A percentile compares a stretch with the other conserved stretches of the same genome.
These are phyloP conservation scores for Trichoplusia ni DNA, from an alignment of 1,140 invertebrate genomes.

Conservation along the genomic window DNA sequence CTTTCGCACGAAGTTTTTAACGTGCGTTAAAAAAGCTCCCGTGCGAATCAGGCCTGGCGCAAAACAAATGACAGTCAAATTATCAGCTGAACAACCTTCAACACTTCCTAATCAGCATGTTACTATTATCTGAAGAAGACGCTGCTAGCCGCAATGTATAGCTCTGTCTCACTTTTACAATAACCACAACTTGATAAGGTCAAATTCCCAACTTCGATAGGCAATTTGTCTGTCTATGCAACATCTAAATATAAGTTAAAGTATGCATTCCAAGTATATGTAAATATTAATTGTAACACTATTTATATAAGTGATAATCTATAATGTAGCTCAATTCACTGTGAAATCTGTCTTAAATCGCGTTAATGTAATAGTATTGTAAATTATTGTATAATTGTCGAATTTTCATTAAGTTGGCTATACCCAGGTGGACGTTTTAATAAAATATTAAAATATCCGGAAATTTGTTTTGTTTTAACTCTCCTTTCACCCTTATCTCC, in stretches of 20 bases:
- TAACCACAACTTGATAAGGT: no score
- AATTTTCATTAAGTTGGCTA: constrained; percentile 37
- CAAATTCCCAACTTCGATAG: no score
- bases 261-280: constrained; percentile 27
- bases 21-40: no score
- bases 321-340: constrained; percentile 30
- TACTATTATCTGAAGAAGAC: no score
- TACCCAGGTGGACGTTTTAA: constrained; percentile 43
- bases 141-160: no score
- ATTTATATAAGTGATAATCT: background rate
- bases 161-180: no score
- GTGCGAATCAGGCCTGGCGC: no score
- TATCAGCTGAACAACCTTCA: no score
- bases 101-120: no score
- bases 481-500: background rate
- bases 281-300: constrained; percentile 29
- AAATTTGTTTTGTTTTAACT: constrained; percentile 3
- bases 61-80: no score
- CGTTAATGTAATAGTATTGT: constrained; percentile 27
- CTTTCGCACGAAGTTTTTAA: no score
- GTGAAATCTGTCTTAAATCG: constrained; percentile 21
- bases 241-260: constrained; percentile 2
- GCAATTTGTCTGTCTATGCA: no score
- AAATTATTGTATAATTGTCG: constrained; percentile 41
- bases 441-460: constrained; percentile 44